Evolutionary conservation across 2,113 vertebrate genomes (phyloP).

Genomic region (Balaeniceps rex): DNA sequence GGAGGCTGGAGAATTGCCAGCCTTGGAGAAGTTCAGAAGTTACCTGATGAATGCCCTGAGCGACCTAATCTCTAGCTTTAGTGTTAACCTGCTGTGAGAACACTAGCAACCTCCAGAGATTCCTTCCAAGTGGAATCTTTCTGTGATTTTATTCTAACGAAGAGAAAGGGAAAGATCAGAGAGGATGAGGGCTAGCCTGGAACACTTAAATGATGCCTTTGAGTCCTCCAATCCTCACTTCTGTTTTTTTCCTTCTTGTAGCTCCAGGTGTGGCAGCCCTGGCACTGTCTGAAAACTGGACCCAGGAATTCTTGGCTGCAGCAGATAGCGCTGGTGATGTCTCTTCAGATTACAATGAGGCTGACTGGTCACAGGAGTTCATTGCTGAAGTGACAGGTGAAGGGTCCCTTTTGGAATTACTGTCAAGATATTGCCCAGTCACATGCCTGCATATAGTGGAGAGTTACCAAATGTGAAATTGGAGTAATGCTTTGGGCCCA

Average conservation of each 20-base stretch:
- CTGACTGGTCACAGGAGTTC: constrained; percentile 97
- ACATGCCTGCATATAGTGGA: neutral
- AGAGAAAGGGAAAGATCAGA: neutral
- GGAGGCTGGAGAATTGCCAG: neutral
- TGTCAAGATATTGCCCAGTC: neutral
- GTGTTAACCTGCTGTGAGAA: neutral
- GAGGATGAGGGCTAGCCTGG: neutral
- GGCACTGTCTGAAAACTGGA: constrained; percentile 94
- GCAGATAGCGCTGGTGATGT: constrained; percentile 76
- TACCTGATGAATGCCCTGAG: neutral
- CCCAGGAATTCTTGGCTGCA: constrained; percentile 88
- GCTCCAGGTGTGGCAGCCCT: constrained; percentile 95
- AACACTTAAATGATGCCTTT: neutral
- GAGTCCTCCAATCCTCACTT: neutral
- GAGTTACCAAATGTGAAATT: neutral
- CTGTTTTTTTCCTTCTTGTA: constrained; percentile 30
- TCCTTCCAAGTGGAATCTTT: neutral
- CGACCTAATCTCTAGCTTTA: neutral
- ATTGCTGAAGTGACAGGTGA: constrained; percentile 93
- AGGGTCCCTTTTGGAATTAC: neutral
- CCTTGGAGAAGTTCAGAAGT: neutral
- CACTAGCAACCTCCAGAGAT: neutral
- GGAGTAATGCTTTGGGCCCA: neutral
- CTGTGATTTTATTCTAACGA: neutral
- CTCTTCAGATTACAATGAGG: constrained; percentile 85